A percentile compares a stretch with the other conserved stretches of the same genome.
These are phyloP conservation scores for Hipparchia sbordonii DNA, from an alignment of 2,888 invertebrate species.

Conservation along the genomic window DNA sequence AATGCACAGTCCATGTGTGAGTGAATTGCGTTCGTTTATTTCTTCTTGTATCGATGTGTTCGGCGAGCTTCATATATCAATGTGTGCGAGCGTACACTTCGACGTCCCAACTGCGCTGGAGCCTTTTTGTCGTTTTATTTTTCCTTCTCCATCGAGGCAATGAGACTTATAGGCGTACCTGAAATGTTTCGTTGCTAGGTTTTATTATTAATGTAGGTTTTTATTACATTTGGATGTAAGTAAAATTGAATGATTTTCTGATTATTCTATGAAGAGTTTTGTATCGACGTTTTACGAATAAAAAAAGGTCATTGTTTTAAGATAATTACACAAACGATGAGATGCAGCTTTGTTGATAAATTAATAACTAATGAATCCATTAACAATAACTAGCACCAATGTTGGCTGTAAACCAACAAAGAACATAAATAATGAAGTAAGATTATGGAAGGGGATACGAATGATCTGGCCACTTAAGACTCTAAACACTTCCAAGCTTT, in stretches of 20 bases:
- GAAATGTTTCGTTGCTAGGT: conserved; percentile 10
- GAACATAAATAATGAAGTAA: neutral
- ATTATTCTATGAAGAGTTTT: neutral
- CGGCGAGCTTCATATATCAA: conserved; percentile 57
- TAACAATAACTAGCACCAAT: neutral
- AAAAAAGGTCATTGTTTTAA: neutral
- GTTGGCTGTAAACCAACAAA: no score
- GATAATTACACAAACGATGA: conserved; percentile 3
- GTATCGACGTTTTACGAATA: neutral
- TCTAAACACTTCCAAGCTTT: conserved; percentile 8
- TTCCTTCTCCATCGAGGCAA: conserved; percentile 69
- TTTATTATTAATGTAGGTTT: neutral
- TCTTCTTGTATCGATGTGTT: conserved; percentile 59
- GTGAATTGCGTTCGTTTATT: conserved; percentile 64
- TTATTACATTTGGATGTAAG: neutral
- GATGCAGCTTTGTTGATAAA: neutral
- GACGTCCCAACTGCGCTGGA: conserved; percentile 63
- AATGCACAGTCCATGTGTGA: conserved; percentile 51
- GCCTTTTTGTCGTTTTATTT: conserved; percentile 79
- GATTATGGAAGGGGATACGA: conserved; percentile 28
- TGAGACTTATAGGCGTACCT: conserved; percentile 49
- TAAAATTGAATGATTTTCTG: neutral
- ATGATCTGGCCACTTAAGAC: conserved; percentile 31
- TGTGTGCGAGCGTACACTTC: conserved; percentile 65
- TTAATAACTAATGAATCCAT: neutral